A percentile compares a stretch with the other conserved stretches of the same genome.
These are phyloP conservation scores for Drosophila teissieri DNA, from an alignment of 1,140 invertebrate species.

Conservation along the genomic window DNA sequence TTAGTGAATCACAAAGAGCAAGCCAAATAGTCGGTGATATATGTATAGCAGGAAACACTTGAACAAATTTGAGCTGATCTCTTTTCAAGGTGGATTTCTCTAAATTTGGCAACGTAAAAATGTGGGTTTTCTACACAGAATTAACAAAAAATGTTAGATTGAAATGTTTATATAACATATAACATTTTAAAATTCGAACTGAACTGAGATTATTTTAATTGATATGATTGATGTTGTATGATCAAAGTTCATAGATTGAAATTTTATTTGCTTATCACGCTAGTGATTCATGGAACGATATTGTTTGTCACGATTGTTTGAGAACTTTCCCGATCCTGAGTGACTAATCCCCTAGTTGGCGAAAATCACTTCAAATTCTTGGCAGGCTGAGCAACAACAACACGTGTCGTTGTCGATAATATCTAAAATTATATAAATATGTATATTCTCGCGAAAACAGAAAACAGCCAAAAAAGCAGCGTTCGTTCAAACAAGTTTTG, in stretches of 20 bases:
- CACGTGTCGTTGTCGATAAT: slow-evolving; percentile 53
- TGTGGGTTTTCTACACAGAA: not conserved
- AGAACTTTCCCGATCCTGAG: slow-evolving; percentile 43
- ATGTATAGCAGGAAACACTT: slow-evolving; percentile 29
- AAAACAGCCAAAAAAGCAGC: slow-evolving; percentile 1
- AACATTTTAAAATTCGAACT: no score
- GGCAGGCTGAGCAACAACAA: slow-evolving; percentile 39
- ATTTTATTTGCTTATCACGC: slow-evolving; percentile 15
- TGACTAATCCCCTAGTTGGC: slow-evolving; percentile 43
- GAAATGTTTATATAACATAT: no score
- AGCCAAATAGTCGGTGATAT: slow-evolving; percentile 17
- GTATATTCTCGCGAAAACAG: slow-evolving; percentile 23
- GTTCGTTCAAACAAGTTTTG: slow-evolving; percentile 26
- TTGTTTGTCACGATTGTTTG: slow-evolving; percentile 22
- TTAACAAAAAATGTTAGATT: not conserved
- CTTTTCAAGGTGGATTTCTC: slow-evolving; percentile 19
- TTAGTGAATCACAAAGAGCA: slow-evolving; percentile 18
- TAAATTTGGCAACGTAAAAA: slow-evolving; percentile 15
- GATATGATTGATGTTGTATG: no score
- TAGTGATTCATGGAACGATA: slow-evolving; percentile 21
- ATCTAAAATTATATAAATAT: slow-evolving; percentile 43
- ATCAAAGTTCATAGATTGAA: slow-evolving; percentile 9
- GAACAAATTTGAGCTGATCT: slow-evolving; percentile 18
- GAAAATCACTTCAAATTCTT: slow-evolving; percentile 7
- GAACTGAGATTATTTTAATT: not conserved